Evolutionary conservation across 2,888 invertebrate genomes (phyloP).

Genomic region (Acanthopleura granulata): DNA sequence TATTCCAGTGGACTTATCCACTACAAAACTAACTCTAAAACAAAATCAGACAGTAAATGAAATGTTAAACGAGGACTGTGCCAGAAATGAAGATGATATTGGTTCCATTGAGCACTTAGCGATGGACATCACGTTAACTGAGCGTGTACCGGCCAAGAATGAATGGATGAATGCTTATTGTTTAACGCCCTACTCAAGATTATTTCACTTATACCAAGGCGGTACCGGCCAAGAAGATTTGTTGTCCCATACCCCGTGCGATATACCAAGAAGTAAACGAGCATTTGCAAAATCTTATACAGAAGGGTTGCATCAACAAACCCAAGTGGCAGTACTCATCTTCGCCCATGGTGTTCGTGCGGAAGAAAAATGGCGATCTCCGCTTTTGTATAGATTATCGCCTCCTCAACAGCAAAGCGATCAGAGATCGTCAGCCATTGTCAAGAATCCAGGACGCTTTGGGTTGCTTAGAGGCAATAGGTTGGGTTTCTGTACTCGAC

Average conservation of each 20-base stretch:
- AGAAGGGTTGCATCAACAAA: slow-evolving; percentile 18
- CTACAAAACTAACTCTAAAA: not conserved
- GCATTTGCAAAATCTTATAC: not conserved
- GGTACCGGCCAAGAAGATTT: not conserved
- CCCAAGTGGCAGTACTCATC: slow-evolving; percentile 15
- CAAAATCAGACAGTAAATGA: not conserved
- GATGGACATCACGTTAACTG: slow-evolving; percentile 8
- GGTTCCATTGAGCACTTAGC: not conserved
- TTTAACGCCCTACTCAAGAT: too few species aligned
- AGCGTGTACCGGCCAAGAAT: too few species aligned
- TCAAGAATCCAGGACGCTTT: slow-evolving; percentile 14
- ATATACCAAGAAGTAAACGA: slow-evolving; percentile 5
- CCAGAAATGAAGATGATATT: not conserved
- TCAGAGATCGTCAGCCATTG: not conserved
- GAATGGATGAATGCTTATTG: too few species aligned
- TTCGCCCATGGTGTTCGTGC: slow-evolving; percentile 20
- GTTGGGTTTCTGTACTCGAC: too few species aligned
- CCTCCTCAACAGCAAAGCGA: not conserved
- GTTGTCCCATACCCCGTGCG: not conserved
- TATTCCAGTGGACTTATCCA: not conserved
- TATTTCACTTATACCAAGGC: too few species aligned
- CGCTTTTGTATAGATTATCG: slow-evolving; percentile 22
- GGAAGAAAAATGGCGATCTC: slow-evolving; percentile 21
- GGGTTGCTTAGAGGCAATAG: not conserved
- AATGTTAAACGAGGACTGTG: not conserved